phyloP scores from a whole-genome alignment of 2,888 invertebrate genomes.

The Drosophila tanythrix region DNA sequence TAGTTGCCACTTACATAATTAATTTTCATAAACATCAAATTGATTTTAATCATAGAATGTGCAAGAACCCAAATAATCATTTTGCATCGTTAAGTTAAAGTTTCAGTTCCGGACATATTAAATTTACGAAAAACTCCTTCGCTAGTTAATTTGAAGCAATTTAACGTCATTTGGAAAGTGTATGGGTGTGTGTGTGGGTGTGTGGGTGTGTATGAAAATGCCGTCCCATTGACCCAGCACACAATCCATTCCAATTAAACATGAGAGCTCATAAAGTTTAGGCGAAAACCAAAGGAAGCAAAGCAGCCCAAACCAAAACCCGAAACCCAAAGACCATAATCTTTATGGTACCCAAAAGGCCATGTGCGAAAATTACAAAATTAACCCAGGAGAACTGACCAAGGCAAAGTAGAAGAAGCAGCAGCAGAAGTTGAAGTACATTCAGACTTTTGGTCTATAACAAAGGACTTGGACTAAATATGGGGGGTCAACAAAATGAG shows the following conservation, averaged over 20 bases:
- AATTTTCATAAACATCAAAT: slow-evolving; percentile 33
- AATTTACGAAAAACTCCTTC: slow-evolving; percentile 20
- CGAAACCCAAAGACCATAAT: slow-evolving; percentile 53
- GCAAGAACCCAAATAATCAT: slow-evolving; percentile 16
- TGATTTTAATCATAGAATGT: slow-evolving; percentile 27
- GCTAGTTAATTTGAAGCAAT: slow-evolving; percentile 49
- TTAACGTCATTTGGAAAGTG: slow-evolving; percentile 47
- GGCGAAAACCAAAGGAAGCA: slow-evolving; percentile 7
- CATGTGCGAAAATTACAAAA: slow-evolving; percentile 71
- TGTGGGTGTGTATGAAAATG: slow-evolving; percentile 13
- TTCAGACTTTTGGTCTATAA: slow-evolving; percentile 1
- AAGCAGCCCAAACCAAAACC: slow-evolving; percentile 13
- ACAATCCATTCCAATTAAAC: slow-evolving; percentile 67
- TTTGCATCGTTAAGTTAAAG: slow-evolving; percentile 22
- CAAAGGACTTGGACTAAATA: slow-evolving; percentile 40
- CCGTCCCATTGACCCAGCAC: slow-evolving; percentile 45
- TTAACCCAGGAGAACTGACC: slow-evolving; percentile 60
- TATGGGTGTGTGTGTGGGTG: background rate
- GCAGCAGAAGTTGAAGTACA: slow-evolving; percentile 5
- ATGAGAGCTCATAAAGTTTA: slow-evolving; percentile 40
- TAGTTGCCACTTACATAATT: slow-evolving; percentile 30
- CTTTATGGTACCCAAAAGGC: slow-evolving; percentile 68
- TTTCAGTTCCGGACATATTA: slow-evolving; percentile 17
- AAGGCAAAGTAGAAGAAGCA: slow-evolving; percentile 12
- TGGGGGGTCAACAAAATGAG: slow-evolving; percentile 73